Conservation (phyloP, 2,113 vertebrate species). For the Rhea pennata region DNA sequence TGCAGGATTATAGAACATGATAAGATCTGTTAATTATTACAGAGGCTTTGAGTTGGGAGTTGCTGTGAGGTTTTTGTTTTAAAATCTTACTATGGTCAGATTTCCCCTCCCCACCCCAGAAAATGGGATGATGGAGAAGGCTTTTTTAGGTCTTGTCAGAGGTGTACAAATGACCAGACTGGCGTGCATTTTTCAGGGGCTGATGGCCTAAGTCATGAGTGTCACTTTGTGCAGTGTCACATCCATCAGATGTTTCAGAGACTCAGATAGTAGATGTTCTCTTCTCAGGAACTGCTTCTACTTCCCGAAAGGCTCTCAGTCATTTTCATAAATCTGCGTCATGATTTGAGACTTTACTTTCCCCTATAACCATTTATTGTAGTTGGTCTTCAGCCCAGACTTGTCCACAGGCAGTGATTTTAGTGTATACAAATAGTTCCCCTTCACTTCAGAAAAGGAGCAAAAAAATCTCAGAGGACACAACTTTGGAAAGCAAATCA, state of each 20-base stretch:
- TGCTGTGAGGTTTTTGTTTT: neutral
- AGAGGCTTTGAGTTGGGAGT: neutral
- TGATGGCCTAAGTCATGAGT: neutral
- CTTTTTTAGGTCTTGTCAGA: neutral
- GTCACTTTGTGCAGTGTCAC: neutral
- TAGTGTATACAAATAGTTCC: slow-evolving; percentile 14
- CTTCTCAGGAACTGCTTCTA: neutral
- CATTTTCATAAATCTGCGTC: neutral
- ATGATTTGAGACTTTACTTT: neutral
- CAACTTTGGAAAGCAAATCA: slow-evolving; percentile 14
- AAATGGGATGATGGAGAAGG: neutral
- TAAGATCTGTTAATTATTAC: neutral
- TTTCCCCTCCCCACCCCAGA: neutral
- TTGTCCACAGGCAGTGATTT: slow-evolving; percentile 32
- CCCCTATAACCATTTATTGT: slow-evolving; percentile 2
- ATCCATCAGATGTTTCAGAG: neutral
- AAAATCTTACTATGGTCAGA: neutral
- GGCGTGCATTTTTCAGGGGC: neutral
- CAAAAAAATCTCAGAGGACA: neutral
- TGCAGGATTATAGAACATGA: neutral
- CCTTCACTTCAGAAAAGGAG: neutral
- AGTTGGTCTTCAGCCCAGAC: slow-evolving; percentile 44
- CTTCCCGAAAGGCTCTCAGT: neutral
- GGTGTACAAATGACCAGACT: neutral
- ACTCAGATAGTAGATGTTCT: neutral